These are phyloP conservation scores for Apeira syringaria DNA, from an alignment of 2,888 invertebrate genomes.

Conservation along the genomic window DNA sequence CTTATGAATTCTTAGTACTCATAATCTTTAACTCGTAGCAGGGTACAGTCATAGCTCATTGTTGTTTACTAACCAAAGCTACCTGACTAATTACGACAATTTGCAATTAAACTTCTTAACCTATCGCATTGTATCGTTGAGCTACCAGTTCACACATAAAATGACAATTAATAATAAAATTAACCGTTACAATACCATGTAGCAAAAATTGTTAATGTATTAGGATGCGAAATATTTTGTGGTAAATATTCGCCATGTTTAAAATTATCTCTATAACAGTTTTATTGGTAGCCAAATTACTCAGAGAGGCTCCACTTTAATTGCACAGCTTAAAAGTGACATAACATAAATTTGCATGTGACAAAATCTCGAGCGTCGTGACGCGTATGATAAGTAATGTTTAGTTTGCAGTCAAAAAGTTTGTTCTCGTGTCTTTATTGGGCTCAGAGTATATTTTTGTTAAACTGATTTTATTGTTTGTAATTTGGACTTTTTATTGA, in stretches of 20 bases:
- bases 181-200: too few species aligned
- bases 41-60: too few species aligned
- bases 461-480: too few species aligned
- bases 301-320: conserved; percentile 4
- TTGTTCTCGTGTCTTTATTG: conserved; percentile 16
- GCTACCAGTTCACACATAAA: conserved; percentile 16
- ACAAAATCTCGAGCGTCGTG: conserved; percentile 43
- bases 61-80: too few species aligned
- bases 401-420: conserved; percentile 29
- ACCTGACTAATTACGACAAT: not conserved
- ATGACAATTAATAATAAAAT: too few species aligned
- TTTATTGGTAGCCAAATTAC: not conserved
- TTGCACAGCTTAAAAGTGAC: conserved; percentile 6
- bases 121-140: conserved; percentile 1
- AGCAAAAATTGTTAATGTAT: too few species aligned
- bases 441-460: too few species aligned
- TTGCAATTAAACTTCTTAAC: not conserved
- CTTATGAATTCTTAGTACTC: too few species aligned
- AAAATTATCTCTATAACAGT: not conserved
- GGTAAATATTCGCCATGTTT: not conserved
- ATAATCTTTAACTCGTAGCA: too few species aligned
- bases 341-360: conserved; percentile 45
- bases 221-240: too few species aligned
- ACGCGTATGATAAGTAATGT: conserved; percentile 42
- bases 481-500: too few species aligned